Evolutionary conservation across 2,888 invertebrate genomes (phyloP), one percentile per base, ranked within the genome.

Genomic region (Tenthredo amoena): DNA sequence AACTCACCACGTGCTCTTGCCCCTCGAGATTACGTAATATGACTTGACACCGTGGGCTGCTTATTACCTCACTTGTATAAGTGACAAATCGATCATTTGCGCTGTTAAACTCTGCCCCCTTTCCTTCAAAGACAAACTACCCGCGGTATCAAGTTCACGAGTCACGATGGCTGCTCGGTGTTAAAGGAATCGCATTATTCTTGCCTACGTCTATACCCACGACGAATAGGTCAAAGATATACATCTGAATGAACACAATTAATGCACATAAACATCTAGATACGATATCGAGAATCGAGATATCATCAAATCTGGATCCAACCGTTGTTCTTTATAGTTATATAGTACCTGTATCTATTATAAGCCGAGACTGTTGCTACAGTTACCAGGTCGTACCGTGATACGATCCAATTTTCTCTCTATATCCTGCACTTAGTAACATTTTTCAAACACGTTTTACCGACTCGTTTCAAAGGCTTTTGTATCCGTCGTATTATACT

Each of bases 1-100:
- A 68, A 68, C 18, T 18, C 18, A 18, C 68, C 68, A 18, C 68
- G 68, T 68, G 68, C 68, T 68, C 68, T 68, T 68, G 68, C 68
- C 18, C 34, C 68, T 34, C 34, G 68, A 68, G 12, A 68, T 68
- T 68, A 34, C 68, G 68, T 15, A 68, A 68, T 34, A 34, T 68
- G 34, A 68, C 34, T 68, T 68, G 18, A 68, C 34, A 34, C 34
- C 68, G 68, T 34, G 34, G 68, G 21, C 37, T 31, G 34, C 40
- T 81, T 50, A 81, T 81, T 81, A 81, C 58, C 55, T 18, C 77
- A 62, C 58, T 40, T 58, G 21, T 62, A 58, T 62, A 81, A 31
- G 34, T 21, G 81, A 81, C 81, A 81, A 81, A 81, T 81, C 81
- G 81, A 81, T 81, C 62, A 62, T 81, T 81, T 62, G 62, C 37